Evolutionary conservation across 1,140 invertebrate genomes (phyloP).

Genomic region (Diabrotica undecimpunctata): DNA sequence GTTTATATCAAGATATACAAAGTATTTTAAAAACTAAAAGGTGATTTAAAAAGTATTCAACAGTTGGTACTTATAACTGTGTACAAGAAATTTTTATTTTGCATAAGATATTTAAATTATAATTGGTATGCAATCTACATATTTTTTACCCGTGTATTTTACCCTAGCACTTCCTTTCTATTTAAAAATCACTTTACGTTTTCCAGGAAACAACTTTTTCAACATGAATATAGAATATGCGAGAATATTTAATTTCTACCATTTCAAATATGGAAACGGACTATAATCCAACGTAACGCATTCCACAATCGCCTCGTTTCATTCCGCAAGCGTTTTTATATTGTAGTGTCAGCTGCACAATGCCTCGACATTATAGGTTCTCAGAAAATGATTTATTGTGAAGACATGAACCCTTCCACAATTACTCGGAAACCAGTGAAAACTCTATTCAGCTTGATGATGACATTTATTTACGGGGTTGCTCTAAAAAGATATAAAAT

Average conservation of each 20-base stretch:
- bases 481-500: too few relatives aligned
- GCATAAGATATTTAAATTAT: too few relatives aligned
- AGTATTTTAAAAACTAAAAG: too few relatives aligned
- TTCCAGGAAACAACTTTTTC: not conserved
- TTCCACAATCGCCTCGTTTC: not conserved
- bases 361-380: not conserved
- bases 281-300: not conserved
- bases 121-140: too few relatives aligned
- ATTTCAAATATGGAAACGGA: not conserved
- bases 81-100: too few relatives aligned
- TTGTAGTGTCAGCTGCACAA: not conserved
- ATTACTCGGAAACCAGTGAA: not conserved
- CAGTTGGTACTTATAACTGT: too few relatives aligned
- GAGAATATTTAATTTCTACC: not conserved
- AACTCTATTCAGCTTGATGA: not conserved
- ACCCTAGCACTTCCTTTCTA: too few relatives aligned
- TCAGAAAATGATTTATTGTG: slow-evolving; percentile 3
- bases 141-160: too few relatives aligned
- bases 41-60: too few relatives aligned
- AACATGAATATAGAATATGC: not conserved
- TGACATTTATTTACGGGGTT: not conserved
- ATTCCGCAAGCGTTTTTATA: slow-evolving; percentile 1
- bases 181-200: too few relatives aligned
- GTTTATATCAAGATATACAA: too few relatives aligned
- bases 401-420: not conserved